Base-by-base conservation (phyloP, 2,797 vertebrate genomes). In the Microctenopoma steveboyesi region DNA sequence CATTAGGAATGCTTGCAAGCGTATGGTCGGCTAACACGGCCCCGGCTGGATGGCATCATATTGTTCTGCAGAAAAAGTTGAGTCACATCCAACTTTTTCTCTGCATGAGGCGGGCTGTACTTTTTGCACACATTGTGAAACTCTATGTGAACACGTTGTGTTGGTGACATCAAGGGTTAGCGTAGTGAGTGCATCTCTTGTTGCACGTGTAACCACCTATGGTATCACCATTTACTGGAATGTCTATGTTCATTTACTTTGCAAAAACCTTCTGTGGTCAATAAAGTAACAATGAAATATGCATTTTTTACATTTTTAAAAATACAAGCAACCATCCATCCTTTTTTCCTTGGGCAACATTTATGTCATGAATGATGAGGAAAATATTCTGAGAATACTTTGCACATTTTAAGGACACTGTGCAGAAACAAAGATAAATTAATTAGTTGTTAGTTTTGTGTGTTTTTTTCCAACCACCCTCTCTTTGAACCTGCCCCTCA, bases 401-500 rank as follows among this genome's bases (percentile, higher is more conserved):
- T 22, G 22, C 22, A 22, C 22, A 12, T 48, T 48, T 30, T 18
- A 12, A 5, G 3, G 4, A 50, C 12, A n/a, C 55, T 37, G 13
- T 35, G 47, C 22, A 47, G 54, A 58, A n/a, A 25, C 22, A 52
- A 42, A 16, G 11, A 46, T 63, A 15, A 1, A 56, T 49, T n/a
- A 1, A 18, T 35, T 59, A 39, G 2, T 39, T 39, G 2, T 7
- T 33, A 6, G 30, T 33, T 33, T 33, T 33, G 28, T 30, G 28
- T 11, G 62, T 53, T 47, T 61, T 64, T 61, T 60, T 27, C 11
- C 68, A 28, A 15, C 22, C 55, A 45, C 69, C 46, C 68, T 18
- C 49, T 5, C 50, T 12, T 72, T 68, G 40, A 74, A 63, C 40
- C n/a, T 55, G 40, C 52, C 40, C 79, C 66, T 66, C n/a, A 54